phyloP scores from a whole-genome alignment of 2,888 invertebrate genomes.

The Lamellibrachia satsuma region DNA sequence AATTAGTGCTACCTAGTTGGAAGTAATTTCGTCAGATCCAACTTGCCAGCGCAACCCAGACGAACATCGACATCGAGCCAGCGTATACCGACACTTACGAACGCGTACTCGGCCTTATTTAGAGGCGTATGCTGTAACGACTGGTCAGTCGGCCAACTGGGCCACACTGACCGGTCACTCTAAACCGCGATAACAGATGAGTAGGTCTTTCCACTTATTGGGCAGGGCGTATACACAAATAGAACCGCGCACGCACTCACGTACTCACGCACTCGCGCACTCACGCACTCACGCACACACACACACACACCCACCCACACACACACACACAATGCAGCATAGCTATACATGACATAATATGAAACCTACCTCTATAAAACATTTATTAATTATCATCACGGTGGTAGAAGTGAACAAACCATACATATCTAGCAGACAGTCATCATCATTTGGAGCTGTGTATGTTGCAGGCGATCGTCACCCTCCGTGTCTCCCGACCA shows the following conservation, averaged over 20 bases:
- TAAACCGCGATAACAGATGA: slow-evolving; percentile 7
- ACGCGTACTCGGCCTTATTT: background rate
- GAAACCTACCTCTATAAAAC: too few relatives aligned
- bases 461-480: too few relatives aligned
- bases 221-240: background rate
- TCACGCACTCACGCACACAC: background rate
- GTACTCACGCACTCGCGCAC: background rate
- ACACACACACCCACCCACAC: background rate
- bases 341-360: too few relatives aligned
- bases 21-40: background rate
- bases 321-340: background rate
- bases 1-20: background rate
- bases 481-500: too few relatives aligned
- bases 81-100: background rate
- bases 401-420: too few relatives aligned
- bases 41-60: background rate
- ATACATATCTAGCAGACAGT: too few relatives aligned
- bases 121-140: background rate
- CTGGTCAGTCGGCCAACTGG: background rate
- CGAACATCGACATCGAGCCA: background rate
- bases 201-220: background rate
- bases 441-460: too few relatives aligned
- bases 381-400: too few relatives aligned
- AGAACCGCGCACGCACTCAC: background rate
- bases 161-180: background rate